Percentiles rank a stretch among this genome's conserved stretches.
These are phyloP conservation scores for Pica pica DNA, from an alignment of 2,113 vertebrate species.

Conservation along the genomic window DNA sequence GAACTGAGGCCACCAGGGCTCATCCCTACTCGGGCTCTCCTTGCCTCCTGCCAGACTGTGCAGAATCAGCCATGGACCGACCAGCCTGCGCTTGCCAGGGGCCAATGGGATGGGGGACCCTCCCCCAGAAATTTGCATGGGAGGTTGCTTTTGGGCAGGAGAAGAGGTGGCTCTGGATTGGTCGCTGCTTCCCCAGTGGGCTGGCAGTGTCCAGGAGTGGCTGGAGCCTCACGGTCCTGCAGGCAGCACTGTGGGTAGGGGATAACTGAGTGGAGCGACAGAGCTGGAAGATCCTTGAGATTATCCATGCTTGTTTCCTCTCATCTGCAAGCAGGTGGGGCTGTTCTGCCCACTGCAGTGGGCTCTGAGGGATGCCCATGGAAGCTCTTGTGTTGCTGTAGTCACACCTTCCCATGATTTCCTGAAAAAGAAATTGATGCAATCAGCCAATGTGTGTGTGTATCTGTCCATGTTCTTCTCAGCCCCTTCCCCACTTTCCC, in stretches of 20 bases:
- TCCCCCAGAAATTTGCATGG: not conserved
- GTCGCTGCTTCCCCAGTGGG: not conserved
- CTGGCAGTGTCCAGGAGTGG: not conserved
- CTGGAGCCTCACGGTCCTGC: accelerated
- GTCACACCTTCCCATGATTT: not conserved
- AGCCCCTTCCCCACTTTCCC: not conserved
- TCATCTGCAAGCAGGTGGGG: not conserved
- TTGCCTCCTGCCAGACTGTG: accelerated
- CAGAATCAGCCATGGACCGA: no score
- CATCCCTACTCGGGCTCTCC: accelerated
- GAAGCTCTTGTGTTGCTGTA: not conserved
- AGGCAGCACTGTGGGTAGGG: not conserved
- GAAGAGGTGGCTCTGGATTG: not conserved
- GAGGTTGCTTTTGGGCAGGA: not conserved
- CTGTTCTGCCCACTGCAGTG: accelerated
- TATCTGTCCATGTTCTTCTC: not conserved
- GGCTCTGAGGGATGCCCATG: not conserved
- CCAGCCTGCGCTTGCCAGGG: no score
- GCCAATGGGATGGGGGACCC: not conserved
- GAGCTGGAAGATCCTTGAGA: not conserved
- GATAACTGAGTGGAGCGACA: accelerated
- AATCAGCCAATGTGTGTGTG: not conserved
- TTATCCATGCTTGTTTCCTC: not conserved
- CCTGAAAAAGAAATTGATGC: not conserved
- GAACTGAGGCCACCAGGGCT: not conserved